Conservation (phyloP, 2,888 invertebrate genomes). For the Bellardia bayeri region DNA sequence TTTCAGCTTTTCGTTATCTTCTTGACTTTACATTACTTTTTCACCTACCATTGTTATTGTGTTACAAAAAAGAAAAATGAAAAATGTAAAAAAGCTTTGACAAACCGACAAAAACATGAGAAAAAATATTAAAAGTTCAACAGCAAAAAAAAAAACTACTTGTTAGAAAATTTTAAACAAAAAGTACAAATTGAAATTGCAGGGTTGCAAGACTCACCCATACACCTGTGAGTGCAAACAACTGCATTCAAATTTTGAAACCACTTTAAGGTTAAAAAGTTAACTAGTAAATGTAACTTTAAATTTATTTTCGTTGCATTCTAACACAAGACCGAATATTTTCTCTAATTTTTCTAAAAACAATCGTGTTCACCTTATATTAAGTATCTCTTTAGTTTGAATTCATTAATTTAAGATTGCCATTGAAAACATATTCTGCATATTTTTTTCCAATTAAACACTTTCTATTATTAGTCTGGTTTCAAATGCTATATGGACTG, state of each 20-base stretch:
- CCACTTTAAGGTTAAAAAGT: neutral
- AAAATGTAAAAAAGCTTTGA: neutral
- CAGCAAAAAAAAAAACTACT: conserved; percentile 3
- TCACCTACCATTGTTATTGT: conserved; percentile 66
- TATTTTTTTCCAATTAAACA: neutral
- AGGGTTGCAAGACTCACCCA: neutral
- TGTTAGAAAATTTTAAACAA: conserved; percentile 34
- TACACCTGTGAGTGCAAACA: neutral
- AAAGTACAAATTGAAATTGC: conserved; percentile 59
- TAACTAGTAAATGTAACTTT: neutral
- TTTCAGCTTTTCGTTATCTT: conserved; percentile 27
- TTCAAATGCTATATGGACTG: neutral
- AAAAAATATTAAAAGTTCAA: neutral
- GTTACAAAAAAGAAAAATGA: conserved; percentile 48
- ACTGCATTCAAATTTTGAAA: neutral
- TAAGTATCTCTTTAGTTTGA: too few species aligned
- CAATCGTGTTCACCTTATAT: too few species aligned
- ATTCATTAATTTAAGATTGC: too few species aligned
- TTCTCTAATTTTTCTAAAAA: neutral
- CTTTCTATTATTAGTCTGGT: neutral
- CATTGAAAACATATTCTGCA: too few species aligned
- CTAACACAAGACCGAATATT: neutral
- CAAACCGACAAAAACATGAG: conserved; percentile 20
- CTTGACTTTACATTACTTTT: conserved; percentile 57
- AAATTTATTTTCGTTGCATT: neutral